Base-by-base conservation (phyloP, 2,797 vertebrate species). In the Platyrinchus mystaceus region DNA sequence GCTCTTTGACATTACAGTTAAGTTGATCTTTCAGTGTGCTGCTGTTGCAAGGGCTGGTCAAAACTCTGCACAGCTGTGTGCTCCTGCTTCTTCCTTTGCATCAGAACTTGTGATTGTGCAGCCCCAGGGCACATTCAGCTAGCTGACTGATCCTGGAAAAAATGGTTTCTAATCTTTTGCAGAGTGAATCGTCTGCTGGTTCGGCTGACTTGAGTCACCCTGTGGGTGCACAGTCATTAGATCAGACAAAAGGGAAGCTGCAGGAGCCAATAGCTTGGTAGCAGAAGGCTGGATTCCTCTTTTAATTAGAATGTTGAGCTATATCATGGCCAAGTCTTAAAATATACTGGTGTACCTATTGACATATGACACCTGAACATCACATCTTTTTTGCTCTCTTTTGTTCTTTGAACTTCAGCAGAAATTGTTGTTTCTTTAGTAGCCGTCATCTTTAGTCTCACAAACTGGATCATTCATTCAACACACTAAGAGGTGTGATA, bases 191-290 rank as follows among this genome's bases (percentile, higher is more conserved):
- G 16, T 81, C 83, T 84, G 79, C 87, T 93, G 79, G 18, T 63
- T 92, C 2, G 9, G 68, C 82, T 94, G 87, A 93, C 66, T 73
- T 37, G 80, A 93, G 76, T 88, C 90, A 84, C 62, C 36, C 73
- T 0, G 1, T 71, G 84, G 62, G 75, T 91, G 71, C 68, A 60
- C 68, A 56, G 22, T 75, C 73, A 47, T 83, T 93, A 80, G 68
- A 62, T 83, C 78, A 83, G 84, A 85, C 56, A 74, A 84, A 86
- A 81, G 50, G 70, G 82, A 84, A 95, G 69, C 89, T 94, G 53
- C 76, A 86, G 73, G 46, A 87, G 34, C 16, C 20, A 49, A 32
- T 8, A 89, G 62, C n/a, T 36, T 5, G 2, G 37, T 60, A 73
- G 77, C 70, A 86, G 87, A 71, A 75, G 69, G 30, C 53, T 88